Percentiles rank a stretch among this genome's conserved stretches.
phyloP scores from a whole-genome alignment of 2,113 vertebrate genomes.

The Trochalopteron elliotii region DNA sequence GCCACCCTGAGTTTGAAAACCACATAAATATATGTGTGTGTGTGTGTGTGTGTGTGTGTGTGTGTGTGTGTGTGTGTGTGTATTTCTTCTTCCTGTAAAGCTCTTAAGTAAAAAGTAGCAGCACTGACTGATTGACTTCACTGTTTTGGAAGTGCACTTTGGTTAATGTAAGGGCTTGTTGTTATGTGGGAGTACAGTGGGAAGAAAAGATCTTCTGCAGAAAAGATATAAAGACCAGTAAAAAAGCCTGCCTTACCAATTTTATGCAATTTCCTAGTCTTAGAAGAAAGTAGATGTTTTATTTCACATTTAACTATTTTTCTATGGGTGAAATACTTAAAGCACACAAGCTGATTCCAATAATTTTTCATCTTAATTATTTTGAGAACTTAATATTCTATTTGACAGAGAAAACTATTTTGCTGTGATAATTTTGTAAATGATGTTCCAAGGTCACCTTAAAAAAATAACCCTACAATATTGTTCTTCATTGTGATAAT shows the following conservation, averaged over 20 bases:
- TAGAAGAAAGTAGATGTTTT: neutral
- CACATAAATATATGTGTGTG: neutral
- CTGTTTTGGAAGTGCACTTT: neutral
- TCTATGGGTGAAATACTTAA: neutral
- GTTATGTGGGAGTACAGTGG: neutral
- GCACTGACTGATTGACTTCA: neutral
- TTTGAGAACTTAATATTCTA: neutral
- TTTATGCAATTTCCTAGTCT: neutral
- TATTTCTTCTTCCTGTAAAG: neutral
- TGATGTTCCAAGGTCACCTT: neutral
- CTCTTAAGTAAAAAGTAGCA: neutral
- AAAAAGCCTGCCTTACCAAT: neutral
- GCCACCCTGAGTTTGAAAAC: neutral
- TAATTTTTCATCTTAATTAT: neutral
- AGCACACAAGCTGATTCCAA: neutral
- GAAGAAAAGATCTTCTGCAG: neutral
- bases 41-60: no score
- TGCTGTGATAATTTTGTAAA: neutral
- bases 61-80: no score
- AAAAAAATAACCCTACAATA: neutral
- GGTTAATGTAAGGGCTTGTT: neutral
- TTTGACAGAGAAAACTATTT: neutral
- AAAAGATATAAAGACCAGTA: neutral
- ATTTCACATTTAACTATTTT: neutral
- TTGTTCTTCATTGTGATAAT: conserved; percentile 11